A percentile compares a stretch with the other conserved stretches of the same genome.
Conservation (phyloP, 2,888 invertebrate genomes). For the Cheilosia scutellata region DNA sequence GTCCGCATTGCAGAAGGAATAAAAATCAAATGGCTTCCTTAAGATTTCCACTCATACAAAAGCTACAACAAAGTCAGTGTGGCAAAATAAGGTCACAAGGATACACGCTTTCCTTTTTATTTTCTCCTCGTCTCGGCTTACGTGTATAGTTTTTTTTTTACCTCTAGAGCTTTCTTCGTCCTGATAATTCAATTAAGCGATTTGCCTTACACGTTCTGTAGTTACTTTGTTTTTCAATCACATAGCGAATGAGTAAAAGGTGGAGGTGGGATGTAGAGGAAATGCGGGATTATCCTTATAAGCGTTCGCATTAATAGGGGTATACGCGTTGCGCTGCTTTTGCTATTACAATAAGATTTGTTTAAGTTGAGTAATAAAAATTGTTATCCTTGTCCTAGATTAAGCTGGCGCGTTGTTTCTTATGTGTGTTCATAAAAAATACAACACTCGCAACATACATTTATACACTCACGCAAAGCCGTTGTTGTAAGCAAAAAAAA, state of each 20-base stretch:
- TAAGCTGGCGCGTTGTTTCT: slow-evolving; percentile 36
- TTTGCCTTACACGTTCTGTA: slow-evolving; percentile 45
- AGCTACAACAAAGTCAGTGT: background rate
- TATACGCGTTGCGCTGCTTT: background rate
- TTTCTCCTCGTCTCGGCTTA: background rate
- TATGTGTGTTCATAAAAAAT: slow-evolving; percentile 46
- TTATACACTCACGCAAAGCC: background rate
- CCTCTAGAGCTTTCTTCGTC: slow-evolving; percentile 8
- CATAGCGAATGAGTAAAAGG: background rate
- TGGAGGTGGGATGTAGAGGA: background rate
- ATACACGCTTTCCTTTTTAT: slow-evolving; percentile 17
- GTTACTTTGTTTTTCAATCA: slow-evolving; percentile 36
- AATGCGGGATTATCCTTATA: slow-evolving; percentile 38
- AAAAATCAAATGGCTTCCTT: slow-evolving; percentile 56
- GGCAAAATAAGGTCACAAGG: slow-evolving; percentile 40
- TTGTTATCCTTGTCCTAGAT: slow-evolving; percentile 69
- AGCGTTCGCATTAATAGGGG: slow-evolving; percentile 45
- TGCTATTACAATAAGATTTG: slow-evolving; percentile 35
- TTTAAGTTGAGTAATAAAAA: slow-evolving; percentile 62
- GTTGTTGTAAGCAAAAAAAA: background rate
- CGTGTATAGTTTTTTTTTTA: background rate
- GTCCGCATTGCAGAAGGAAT: slow-evolving; percentile 68
- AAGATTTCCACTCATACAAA: slow-evolving; percentile 31
- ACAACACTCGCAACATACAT: slow-evolving; percentile 28
- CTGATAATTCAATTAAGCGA: slow-evolving; percentile 67